These are phyloP conservation scores for Drosophila basisetae DNA, from an alignment of 2,888 invertebrate species.

Conservation along the genomic window DNA sequence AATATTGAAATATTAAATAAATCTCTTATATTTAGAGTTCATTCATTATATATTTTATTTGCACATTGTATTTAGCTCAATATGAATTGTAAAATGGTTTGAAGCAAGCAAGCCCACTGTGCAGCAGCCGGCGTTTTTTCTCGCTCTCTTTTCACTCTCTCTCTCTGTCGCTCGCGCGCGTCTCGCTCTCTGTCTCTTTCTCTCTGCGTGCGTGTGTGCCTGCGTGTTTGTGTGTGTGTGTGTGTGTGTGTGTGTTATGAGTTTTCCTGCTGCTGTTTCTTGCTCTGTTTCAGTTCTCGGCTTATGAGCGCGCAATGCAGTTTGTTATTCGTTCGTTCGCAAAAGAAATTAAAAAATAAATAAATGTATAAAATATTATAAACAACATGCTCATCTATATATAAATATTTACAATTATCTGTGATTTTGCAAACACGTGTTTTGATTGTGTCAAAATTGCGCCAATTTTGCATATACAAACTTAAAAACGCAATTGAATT, in stretches of 20 bases:
- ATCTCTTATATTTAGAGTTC: neutral
- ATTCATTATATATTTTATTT: neutral
- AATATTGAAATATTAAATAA: neutral
- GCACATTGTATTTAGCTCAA: neutral
- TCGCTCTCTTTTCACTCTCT: conserved; percentile 16
- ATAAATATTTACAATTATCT: conserved; percentile 23
- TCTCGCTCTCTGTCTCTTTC: conserved; percentile 2
- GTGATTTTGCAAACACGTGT: conserved; percentile 29
- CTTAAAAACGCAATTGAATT: conserved; percentile 16
- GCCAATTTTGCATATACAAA: conserved; percentile 13
- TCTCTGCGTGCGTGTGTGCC: neutral
- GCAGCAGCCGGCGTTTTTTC: conserved; percentile 52
- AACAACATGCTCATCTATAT: conserved; percentile 15
- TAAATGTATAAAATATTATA: conserved; percentile 20
- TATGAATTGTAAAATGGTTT: neutral
- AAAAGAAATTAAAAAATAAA: conserved; percentile 25
- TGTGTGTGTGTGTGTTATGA: conserved; percentile 27
- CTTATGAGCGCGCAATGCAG: conserved; percentile 56
- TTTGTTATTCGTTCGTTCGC: conserved; percentile 46
- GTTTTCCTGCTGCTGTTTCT: conserved; percentile 55
- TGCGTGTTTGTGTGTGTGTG: neutral
- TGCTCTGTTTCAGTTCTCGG: conserved; percentile 55
- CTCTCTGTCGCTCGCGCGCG: neutral
- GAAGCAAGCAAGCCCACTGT: conserved; percentile 27
- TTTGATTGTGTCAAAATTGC: conserved; percentile 28